Evolutionary conservation across 2,888 invertebrate genomes (phyloP), one percentile per base, ranked within the genome.

Genomic region (Halictus quadricinctus): DNA sequence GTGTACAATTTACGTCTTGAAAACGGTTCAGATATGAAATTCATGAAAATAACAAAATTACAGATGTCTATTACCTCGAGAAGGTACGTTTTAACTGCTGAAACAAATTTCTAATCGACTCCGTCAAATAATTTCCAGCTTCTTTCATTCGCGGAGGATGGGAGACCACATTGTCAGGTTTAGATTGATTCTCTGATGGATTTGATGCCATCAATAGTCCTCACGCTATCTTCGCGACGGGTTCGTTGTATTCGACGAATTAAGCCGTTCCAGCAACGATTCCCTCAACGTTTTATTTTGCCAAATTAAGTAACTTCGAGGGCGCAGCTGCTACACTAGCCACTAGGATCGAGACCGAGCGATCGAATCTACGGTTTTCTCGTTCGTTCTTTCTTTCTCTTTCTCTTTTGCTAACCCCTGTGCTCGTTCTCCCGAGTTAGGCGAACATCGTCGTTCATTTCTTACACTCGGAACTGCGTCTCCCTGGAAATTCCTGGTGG

Each of bases 231-330:
- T 80, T 83, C 85, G 69, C 83, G 83, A 84, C 77, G 70, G 81
- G 83, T 80, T 79, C 87, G 88, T 85, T 89, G 88, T 86, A 87
- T 86, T 80, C 84, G 81, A 36, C 73, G 81, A 81, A 85, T 77
- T 81, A 85, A 86, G 77, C 64, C 76, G 85, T 79, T 58, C 72
- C 54, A 64, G 70, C 54, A 79, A 81, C 86, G 79, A 81, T 74
- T 70, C 54, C 50, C 13, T 36, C 25, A 64, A 64, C 75, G 77
- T 86, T 80, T 86, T 87, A 75, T 86, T 84, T 81, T 77, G 83
- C 81, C 50, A 77, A 85, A 86, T 86, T 88, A 87, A 89, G 81
- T 83, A 85, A 78, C 50, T 79, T 60, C 60, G 77, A 76, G 77
- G 36, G 74, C 70, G 25, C 86, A 86, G 82, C 82, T 86, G 86